Evolutionary conservation across 1,140 invertebrate species (phyloP), one percentile per base, ranked within the genome.

Genomic region (Bursaphelenchus mucronatus): DNA sequence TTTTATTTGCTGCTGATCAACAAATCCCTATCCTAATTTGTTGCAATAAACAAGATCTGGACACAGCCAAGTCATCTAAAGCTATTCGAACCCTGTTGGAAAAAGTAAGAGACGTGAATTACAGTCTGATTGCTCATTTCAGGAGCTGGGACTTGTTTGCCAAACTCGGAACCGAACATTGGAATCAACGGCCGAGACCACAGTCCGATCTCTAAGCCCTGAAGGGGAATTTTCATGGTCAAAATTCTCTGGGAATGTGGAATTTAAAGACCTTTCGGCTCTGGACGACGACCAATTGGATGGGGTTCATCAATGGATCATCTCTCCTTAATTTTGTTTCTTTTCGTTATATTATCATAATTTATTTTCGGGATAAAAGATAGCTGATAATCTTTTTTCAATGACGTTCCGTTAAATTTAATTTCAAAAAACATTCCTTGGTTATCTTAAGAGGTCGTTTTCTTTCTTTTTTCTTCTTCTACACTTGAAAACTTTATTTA

Each of bases 11-110:
- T 30, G 30, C 30, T 30, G 30, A 30, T 30, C 30, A 30, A n/a
- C n/a, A 17, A 15, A 55, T 73, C 17, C 72, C 72, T 6, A 13
- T 74, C 1, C 47, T 74, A 21, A 46, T 74, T 15, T 69, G 46
- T 15, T 74, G 72, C 17, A 74, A 76, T 52, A 74, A 74, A 17
- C 72, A 74, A 47, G 72, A 74, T 50, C 17, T 61, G 11, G 19
- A 55, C 11, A 66, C 55, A 39, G 61, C 57, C 19, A 59, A 59
- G 40, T 46, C 43, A 17, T 40, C 19, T 8, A 50, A 59, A 50
- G 57, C 57, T 13, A 50, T 59, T 59, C 13, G 57, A n/a, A 17
- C n/a, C 13, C 40, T 46, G 2, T 50, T 59, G 44, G 57, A 59
- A 59, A 59, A 59, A 5, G 30, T 30, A 30, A 30, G 30, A 30